phyloP scores from a whole-genome alignment of 2,888 invertebrate species.

The Tinea pellionella region DNA sequence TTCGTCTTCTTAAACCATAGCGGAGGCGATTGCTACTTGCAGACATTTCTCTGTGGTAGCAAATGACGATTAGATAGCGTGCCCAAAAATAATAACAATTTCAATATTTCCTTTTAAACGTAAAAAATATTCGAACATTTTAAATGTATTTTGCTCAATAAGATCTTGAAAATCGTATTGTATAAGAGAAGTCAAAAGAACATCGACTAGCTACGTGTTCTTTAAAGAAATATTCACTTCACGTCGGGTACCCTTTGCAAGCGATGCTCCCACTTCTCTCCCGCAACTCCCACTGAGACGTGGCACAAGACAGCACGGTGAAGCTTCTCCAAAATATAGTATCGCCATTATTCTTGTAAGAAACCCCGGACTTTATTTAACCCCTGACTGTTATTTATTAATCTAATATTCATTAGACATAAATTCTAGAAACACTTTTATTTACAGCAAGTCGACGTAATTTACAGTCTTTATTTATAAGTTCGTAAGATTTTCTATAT shows the following conservation, averaged over 20 bases:
- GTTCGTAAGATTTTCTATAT: too few species aligned
- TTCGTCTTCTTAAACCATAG: too few species aligned
- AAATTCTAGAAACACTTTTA: too few species aligned
- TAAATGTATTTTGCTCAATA: not conserved
- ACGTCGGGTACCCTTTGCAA: not conserved
- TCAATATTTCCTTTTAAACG: too few species aligned
- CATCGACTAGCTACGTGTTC: not conserved
- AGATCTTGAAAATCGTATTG: not conserved
- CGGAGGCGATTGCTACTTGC: too few species aligned
- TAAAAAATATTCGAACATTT: too few species aligned
- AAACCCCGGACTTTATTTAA: not conserved
- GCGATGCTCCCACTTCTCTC: not conserved
- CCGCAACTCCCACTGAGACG: not conserved
- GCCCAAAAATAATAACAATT: too few species aligned
- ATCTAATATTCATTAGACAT: not conserved
- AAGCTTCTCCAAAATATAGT: not conserved
- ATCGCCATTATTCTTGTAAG: not conserved
- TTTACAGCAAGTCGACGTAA: too few species aligned
- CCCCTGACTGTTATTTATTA: not conserved
- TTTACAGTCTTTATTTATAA: too few species aligned
- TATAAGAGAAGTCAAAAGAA: not conserved
- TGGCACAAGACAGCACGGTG: not conserved
- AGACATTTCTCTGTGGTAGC: too few species aligned
- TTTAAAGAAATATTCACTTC: conserved; percentile 1
- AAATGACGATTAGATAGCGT: too few species aligned